Evolutionary conservation across 2,797 vertebrate genomes (phyloP), one percentile per base, ranked within the genome.

Genomic region (Cuculus canorus): DNA sequence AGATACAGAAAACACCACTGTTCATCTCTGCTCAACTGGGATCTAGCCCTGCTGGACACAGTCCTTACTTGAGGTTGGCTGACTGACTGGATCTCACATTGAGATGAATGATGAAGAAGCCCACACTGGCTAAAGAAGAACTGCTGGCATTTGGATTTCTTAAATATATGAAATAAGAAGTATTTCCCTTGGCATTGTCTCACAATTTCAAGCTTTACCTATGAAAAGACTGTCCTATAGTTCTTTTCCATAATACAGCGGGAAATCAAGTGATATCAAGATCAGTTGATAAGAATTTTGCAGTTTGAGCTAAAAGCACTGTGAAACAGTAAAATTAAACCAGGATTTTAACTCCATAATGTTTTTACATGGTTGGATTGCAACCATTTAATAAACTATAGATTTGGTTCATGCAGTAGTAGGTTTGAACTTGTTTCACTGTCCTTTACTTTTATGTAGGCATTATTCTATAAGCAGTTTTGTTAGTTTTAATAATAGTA

Each of bases 371-470:
- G 2, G 33, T 17, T 60, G 25, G 32, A 81, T 13, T 54, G 18
- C 18, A 45, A 43, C 4, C 8, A 30, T 48, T 75, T 30, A 64
- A 5, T 4, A 13, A 71, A 35, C 2, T 2, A 32, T 0, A 5
- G n/a, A 68, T 68, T 89, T 69, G 63, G 56, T 79, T 64, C 0
- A 5, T 1, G 13, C 33, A 79, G 22, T 30, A 54, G 5, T 13
- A 57, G 24, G 5, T 39, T 70, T 1, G 2, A 66, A 47, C 4
- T 66, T 56, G 17, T 47, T 47, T 53, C 13, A 23, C 30, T 3
- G 10, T 37, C 27, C 22, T 59, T 77, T 39, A 41, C 1, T 59
- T 53, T 61, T 72, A 54, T 72, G 79, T 3, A 63, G 35, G 13
- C 5, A 28, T 82, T 77, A 27, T 7, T 48, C 10, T 53, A 15